These are phyloP conservation scores for Drosophila eohydei DNA, from an alignment of 2,888 invertebrate species.

Conservation along the genomic window DNA sequence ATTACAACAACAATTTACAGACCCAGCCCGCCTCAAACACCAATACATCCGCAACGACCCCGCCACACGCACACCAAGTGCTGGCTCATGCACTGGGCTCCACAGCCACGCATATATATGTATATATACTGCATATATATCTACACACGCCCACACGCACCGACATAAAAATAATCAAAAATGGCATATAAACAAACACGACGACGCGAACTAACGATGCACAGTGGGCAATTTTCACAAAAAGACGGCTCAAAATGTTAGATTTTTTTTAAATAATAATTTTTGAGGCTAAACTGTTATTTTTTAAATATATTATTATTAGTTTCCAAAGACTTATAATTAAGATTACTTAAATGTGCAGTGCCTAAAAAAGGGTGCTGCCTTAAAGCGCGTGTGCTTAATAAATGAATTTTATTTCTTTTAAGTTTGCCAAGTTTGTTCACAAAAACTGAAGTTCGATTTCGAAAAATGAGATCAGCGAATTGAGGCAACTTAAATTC, in stretches of 20 bases:
- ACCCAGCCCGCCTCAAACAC: slow-evolving; percentile 21
- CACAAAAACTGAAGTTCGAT: too few species aligned
- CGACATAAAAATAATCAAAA: slow-evolving; percentile 68
- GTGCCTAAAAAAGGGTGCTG: too few species aligned
- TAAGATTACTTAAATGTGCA: too few species aligned
- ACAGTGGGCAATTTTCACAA: neutral
- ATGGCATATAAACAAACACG: slow-evolving; percentile 72
- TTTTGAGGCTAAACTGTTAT: too few species aligned
- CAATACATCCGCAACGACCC: slow-evolving; percentile 26
- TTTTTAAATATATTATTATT: too few species aligned
- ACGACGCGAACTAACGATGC: slow-evolving; percentile 18
- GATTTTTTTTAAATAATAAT: too few species aligned
- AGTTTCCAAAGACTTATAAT: too few species aligned
- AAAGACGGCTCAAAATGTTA: neutral
- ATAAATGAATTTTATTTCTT: too few species aligned
- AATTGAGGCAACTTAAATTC: too few species aligned
- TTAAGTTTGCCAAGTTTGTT: too few species aligned
- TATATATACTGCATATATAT: neutral
- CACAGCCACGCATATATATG: slow-evolving; percentile 12
- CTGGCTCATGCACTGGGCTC: slow-evolving; percentile 1
- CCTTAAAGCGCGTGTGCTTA: too few species aligned
- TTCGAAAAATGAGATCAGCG: too few species aligned
- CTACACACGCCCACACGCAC: slow-evolving; percentile 28
- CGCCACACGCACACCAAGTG: neutral
- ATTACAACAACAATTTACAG: slow-evolving; percentile 53